Percentiles rank a stretch among this genome's conserved stretches.
These are phyloP conservation scores for Melanchra persicariae DNA, from an alignment of 2,888 invertebrate species.

Conservation along the genomic window DNA sequence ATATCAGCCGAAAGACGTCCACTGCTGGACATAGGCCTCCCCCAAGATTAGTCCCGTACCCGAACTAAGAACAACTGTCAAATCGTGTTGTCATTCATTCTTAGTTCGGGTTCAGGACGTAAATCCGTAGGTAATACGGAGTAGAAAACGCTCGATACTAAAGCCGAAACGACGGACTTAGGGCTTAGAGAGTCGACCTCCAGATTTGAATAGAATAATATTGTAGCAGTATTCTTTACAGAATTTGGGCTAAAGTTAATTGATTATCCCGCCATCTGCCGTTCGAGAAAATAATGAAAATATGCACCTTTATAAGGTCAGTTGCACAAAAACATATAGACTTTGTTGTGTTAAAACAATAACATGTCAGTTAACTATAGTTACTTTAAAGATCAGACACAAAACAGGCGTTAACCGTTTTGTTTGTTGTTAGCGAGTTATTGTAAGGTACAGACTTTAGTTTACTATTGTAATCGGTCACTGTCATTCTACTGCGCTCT, in stretches of 20 bases:
- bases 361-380: constrained; percentile 49
- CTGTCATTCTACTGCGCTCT: constrained; percentile 47
- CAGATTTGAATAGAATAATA: neutral
- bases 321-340: constrained; percentile 21
- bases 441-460: constrained; percentile 25
- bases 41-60: too few relatives aligned
- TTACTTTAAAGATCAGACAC: constrained; percentile 25
- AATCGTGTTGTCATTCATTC: too few relatives aligned
- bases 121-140: too few relatives aligned
- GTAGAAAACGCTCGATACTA: too few relatives aligned
- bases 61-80: too few relatives aligned
- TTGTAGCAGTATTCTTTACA: neutral
- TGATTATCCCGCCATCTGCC: neutral
- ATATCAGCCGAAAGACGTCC: too few relatives aligned
- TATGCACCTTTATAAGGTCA: constrained; percentile 37
- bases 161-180: too few relatives aligned
- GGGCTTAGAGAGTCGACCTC: too few relatives aligned
- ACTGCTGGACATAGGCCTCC: too few relatives aligned
- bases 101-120: too few relatives aligned
- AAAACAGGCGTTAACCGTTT: constrained; percentile 47
- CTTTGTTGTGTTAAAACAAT: constrained; percentile 48
- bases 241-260: neutral
- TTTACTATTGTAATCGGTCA: constrained; percentile 58
- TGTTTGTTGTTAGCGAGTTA: constrained; percentile 52
- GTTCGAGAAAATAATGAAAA: constrained; percentile 24